phyloP scores from a whole-genome alignment of 2,113 vertebrate species.

The Phyllostomus hastatus region DNA sequence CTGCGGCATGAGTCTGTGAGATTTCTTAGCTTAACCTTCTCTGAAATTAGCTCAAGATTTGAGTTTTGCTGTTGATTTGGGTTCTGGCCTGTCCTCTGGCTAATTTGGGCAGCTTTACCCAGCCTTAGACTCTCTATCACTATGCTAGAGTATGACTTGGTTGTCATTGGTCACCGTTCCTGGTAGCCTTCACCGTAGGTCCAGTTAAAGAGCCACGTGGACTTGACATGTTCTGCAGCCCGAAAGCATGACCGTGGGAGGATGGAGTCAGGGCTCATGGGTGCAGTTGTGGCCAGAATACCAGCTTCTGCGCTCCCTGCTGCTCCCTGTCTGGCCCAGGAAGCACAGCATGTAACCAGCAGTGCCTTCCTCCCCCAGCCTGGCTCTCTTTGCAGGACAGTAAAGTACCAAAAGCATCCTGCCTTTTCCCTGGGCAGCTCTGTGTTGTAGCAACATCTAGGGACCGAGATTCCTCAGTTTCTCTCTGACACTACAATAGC shows the following conservation, averaged over 20 bases:
- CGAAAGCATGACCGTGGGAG: fast-evolving
- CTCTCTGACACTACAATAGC: neutral
- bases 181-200: neutral
- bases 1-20: neutral
- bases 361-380: neutral
- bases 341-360: fast-evolving
- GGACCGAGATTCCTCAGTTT: neutral
- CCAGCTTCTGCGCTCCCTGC: neutral
- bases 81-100: neutral
- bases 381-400: neutral
- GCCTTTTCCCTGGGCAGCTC: neutral
- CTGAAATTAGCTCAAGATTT: neutral
- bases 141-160: fast-evolving
- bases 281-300: fast-evolving
- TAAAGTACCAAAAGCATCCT: neutral
- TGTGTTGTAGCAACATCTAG: neutral
- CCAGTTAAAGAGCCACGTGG: neutral
- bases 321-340: neutral
- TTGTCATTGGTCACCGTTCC: neutral
- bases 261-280: fast-evolving
- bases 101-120: fast-evolving
- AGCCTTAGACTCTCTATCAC: neutral
- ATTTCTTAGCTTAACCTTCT: neutral
- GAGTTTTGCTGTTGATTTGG: neutral
- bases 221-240: neutral